Conservation (phyloP, 2,888 invertebrate species). For the Flexamia atlantica region DNA sequence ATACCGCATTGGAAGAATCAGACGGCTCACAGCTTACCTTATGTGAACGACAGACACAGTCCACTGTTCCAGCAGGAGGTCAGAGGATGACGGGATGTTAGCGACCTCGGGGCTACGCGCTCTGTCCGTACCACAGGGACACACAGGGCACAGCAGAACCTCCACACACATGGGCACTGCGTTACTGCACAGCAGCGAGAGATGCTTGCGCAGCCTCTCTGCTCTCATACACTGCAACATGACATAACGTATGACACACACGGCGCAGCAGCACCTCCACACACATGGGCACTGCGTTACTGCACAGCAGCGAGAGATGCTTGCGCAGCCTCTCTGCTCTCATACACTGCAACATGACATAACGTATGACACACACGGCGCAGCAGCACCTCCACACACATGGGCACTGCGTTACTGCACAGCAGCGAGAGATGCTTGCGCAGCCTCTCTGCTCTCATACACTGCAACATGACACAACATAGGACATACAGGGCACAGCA, state of each 20-base stretch:
- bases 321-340: conserved; percentile 77
- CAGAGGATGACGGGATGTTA: conserved; percentile 76
- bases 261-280: background rate
- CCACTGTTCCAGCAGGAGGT: conserved; percentile 90
- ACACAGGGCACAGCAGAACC: conserved; percentile 86
- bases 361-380: background rate
- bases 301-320: conserved; percentile 82
- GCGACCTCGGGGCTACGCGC: conserved; percentile 73
- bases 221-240: conserved; percentile 77
- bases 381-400: no score
- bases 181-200: conserved; percentile 83
- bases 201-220: conserved; percentile 77
- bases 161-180: conserved; percentile 88
- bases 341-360: conserved; percentile 77
- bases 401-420: conserved; percentile 84
- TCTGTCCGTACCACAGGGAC: conserved; percentile 77
- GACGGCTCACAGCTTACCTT: conserved; percentile 78
- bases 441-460: conserved; percentile 77
- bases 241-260: conserved; percentile 70
- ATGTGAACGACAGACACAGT: conserved; percentile 82
- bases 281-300: conserved; percentile 80
- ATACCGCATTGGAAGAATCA: no score
- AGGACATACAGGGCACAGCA: background rate
- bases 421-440: conserved; percentile 79
- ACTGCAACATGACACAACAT: conserved; percentile 75